A percentile compares a stretch with the other conserved stretches of the same genome.
Conservation (phyloP, 2,888 invertebrate genomes). For the Priocnemis perturbator region DNA sequence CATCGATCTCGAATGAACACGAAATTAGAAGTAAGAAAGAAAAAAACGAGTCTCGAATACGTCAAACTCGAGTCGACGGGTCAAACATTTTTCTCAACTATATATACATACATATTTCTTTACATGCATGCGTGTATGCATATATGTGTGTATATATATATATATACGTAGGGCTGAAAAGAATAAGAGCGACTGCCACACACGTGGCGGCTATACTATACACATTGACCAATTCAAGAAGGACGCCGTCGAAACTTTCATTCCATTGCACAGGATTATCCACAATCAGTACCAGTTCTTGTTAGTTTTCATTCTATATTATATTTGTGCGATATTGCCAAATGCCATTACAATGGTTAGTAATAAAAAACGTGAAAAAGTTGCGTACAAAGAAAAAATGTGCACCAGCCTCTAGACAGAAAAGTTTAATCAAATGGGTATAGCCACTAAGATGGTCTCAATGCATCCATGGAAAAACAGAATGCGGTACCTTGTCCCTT, state of each 20-base stretch:
- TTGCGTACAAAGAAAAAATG: constrained; percentile 61
- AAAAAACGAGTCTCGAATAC: no score
- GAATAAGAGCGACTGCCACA: no score
- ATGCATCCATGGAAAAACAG: constrained; percentile 27
- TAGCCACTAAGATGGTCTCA: constrained; percentile 32
- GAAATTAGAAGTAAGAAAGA: no score
- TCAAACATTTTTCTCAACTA: no score
- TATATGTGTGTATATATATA: no score
- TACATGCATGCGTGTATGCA: no score
- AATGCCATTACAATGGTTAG: constrained; percentile 66
- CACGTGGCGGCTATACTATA: neutral
- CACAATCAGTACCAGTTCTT: constrained; percentile 12
- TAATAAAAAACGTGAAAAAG: constrained; percentile 60
- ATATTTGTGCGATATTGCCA: constrained; percentile 69
- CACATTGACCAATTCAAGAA: no score
- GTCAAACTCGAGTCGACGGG: no score
- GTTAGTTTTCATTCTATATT: constrained; percentile 49
- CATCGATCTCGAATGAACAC: no score
- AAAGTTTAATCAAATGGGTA: constrained; percentile 41
- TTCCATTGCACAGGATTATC: constrained; percentile 10
- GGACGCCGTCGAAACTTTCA: no score
- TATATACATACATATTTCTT: no score
- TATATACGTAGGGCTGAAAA: no score
- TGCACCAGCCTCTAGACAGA: constrained; percentile 51
- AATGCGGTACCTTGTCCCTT: neutral